Base-by-base conservation (phyloP, 1,140 invertebrate genomes). In the Drosophila persimilis region DNA sequence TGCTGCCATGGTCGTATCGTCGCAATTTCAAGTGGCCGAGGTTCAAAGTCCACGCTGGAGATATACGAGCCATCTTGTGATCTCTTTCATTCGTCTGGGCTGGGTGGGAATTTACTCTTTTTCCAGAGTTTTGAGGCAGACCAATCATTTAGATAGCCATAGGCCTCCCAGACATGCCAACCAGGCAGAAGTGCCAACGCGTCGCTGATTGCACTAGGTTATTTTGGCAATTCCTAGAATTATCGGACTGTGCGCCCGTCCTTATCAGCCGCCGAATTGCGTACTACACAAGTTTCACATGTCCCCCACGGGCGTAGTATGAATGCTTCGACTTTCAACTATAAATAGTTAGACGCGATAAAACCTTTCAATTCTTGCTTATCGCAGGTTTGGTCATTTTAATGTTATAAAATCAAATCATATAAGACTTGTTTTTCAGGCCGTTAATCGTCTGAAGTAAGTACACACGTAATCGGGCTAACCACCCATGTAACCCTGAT, bases 241-340 rank as follows among this genome's bases (percentile, higher is more conserved):
- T 84, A 71, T 77, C 54, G 51, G 31, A n/a, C 65, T 57, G 58
- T 65, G 58, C 67, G 61, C 48, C 48, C 47, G 39, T 0, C n/a
- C 51, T 43, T 77, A 81, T 81, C 59, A 46, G 8, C 2, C 22
- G 2, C 31, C 39, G 48, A 66, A 85, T 85, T 85, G 80, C 80
- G 80, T 76, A 84, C 59, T 84, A 83, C 39, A 61, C 51, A 47
- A 24, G 26, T 71, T 41, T 52, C 67, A 50, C 47, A 55, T 65
- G 46, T 58, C 58, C 70, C 50, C 48, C 62, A 52, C 26, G 11
- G 35, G 35, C 35, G 11, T 39, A 39, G 3, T 39, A 39, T 13
- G 35, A 15, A 55, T 51, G 31, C 55, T 66, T 75, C 61, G 62
- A 75, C 72, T 75, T 75, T 75, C 62, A 66, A 66, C 72, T 53